A percentile compares a stretch with the other conserved stretches of the same genome.
Evolutionary conservation across 2,888 invertebrate species (phyloP).

Genomic region (Dichetophora obliterata): DNA sequence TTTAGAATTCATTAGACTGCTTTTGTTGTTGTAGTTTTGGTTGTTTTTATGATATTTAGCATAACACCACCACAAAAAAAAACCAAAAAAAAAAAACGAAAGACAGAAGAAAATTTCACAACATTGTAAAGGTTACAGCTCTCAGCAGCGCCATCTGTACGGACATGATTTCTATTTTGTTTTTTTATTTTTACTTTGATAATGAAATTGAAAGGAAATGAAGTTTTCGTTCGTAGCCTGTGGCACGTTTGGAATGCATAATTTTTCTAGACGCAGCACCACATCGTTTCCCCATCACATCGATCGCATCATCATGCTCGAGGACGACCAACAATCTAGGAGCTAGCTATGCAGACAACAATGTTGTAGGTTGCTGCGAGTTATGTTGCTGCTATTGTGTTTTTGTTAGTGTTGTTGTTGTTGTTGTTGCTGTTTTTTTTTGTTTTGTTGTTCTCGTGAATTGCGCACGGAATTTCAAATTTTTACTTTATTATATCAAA

Average conservation of each 20-base stretch:
- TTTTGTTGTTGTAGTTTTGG: no score
- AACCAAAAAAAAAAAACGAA: not conserved
- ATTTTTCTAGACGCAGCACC: not conserved
- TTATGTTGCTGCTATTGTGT: not conserved
- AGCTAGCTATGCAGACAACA: not conserved
- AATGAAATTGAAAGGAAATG: conserved; percentile 28
- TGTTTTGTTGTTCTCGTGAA: not conserved
- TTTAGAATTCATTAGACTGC: no score
- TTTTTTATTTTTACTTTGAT: conserved; percentile 9
- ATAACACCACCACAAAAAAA: not conserved
- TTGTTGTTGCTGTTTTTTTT: not conserved
- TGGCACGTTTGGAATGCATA: conserved; percentile 22
- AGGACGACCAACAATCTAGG: not conserved
- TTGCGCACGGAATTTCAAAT: conserved; percentile 17
- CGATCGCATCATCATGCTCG: not conserved
- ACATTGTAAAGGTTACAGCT: no score
- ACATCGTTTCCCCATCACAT: not conserved
- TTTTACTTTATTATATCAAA: conserved; percentile 12
- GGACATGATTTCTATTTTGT: not conserved
- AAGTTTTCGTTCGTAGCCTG: conserved; percentile 12
- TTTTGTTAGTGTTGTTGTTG: not conserved
- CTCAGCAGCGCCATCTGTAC: no score
- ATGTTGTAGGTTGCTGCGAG: conserved; percentile 2
- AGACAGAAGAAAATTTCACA: not conserved
- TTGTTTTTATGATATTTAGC: not conserved